phyloP scores from a whole-genome alignment of 53 echinoderm and acorn worm genomes.

The Crossaster papposus region DNA sequence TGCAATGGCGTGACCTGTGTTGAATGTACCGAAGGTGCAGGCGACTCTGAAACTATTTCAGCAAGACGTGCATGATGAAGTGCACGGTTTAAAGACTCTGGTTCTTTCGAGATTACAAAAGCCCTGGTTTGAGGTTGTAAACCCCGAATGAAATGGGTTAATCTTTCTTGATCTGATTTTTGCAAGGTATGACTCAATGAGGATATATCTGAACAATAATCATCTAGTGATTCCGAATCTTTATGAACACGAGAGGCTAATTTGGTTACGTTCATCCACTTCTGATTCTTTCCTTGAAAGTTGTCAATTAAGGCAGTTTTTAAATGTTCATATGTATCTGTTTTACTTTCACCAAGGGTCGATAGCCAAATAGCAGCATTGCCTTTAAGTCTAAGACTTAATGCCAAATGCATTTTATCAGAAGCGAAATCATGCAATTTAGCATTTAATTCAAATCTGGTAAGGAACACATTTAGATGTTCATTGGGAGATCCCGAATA shows the following conservation, averaged over 20 bases:
- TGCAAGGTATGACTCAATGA: constrained; percentile 31
- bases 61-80: constrained; percentile 24
- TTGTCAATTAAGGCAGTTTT: constrained; percentile 38
- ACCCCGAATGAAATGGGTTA: constrained; percentile 34
- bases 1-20: not conserved
- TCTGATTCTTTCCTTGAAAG: too few species aligned
- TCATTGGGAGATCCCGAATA: constrained; percentile 38
- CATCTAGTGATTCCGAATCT: constrained; percentile 36
- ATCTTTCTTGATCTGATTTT: constrained; percentile 29
- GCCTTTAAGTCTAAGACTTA: constrained; percentile 34
- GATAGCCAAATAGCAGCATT: constrained; percentile 43
- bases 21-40: not conserved
- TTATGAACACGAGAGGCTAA: constrained; percentile 28
- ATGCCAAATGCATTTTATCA: constrained; percentile 37
- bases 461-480: constrained; percentile 41
- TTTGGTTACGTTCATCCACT: too few species aligned
- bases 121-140: constrained; percentile 17
- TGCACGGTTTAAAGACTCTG: constrained; percentile 39
- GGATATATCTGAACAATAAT: constrained; percentile 43
- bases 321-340: not conserved
- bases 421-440: constrained; percentile 37
- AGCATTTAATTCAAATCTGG: constrained; percentile 39
- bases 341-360: constrained; percentile 38
- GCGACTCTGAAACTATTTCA: constrained; percentile 7
- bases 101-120: constrained; percentile 32